phyloP scores from a whole-genome alignment of 2,888 invertebrate species.

The Prenolepis imparis region DNA sequence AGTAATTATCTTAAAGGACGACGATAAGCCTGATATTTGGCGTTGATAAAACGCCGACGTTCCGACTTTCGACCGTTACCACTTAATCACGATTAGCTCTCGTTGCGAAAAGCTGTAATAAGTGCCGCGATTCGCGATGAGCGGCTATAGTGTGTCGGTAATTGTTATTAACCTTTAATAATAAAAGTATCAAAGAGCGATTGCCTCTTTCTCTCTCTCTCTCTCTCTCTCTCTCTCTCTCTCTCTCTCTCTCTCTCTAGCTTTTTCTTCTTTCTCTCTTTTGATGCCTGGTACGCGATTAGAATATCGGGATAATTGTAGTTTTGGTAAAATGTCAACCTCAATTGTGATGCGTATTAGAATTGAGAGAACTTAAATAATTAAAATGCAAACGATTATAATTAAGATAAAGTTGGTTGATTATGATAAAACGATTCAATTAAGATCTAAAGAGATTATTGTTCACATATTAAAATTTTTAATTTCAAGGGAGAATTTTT shows the following conservation, averaged over 20 bases:
- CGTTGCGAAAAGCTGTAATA: conserved; percentile 22
- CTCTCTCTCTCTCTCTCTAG: neutral
- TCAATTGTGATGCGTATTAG: neutral
- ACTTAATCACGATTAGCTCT: conserved; percentile 68
- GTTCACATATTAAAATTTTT: neutral
- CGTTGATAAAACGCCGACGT: conserved; percentile 66
- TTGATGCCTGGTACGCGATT: neutral
- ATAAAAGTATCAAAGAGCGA: neutral
- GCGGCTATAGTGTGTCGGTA: neutral
- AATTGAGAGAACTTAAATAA: neutral
- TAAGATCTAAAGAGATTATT: neutral
- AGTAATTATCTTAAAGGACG: conserved; percentile 73
- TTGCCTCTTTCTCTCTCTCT: neutral
- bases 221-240: neutral
- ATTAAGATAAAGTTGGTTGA: neutral
- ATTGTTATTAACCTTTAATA: conserved; percentile 31
- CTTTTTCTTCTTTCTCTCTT: no score
- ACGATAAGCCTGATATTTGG: conserved; percentile 67
- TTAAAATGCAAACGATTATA: conserved; percentile 1
- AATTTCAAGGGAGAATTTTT: neutral
- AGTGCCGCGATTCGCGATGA: neutral
- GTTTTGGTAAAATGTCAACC: neutral
- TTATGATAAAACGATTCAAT: conserved; percentile 6
- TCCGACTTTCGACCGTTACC: conserved; percentile 68
- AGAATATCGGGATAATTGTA: conserved; percentile 9